These are phyloP conservation scores for Gallinago media DNA, from an alignment of 2,113 vertebrate species.

Conservation along the genomic window DNA sequence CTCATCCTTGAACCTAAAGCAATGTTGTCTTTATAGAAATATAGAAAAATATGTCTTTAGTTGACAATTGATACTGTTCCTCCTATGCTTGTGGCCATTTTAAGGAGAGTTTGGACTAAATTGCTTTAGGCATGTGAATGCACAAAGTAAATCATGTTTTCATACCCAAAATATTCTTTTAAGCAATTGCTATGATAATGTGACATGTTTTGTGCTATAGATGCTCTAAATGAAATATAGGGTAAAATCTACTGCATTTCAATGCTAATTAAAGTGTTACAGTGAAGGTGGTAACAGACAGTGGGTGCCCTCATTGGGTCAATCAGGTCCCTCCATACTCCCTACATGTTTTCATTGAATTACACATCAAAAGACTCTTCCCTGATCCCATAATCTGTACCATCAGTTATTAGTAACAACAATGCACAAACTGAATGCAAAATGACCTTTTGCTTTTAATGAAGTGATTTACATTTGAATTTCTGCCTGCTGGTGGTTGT, in stretches of 20 bases:
- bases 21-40: background rate
- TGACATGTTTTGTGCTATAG: conserved; percentile 16
- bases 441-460: background rate
- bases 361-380: background rate
- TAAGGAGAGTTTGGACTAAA: conserved; percentile 32
- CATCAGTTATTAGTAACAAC: conserved; percentile 14
- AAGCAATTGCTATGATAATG: conserved; percentile 13
- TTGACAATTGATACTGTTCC: background rate
- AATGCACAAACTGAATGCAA: background rate
- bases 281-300: conserved; percentile 21
- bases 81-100: conserved; percentile 1
- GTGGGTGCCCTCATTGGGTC: background rate
- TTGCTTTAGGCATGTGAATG: conserved; percentile 16
- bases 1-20: background rate
- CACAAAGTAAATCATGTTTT: conserved; percentile 14
- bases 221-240: conserved; percentile 32
- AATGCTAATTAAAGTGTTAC: conserved; percentile 50
- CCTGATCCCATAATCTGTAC: background rate
- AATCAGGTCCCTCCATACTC: background rate
- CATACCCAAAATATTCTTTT: background rate
- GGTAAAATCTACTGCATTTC: conserved; percentile 41
- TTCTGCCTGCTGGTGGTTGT: background rate
- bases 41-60: background rate
- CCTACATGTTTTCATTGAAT: background rate
- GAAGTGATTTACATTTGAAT: background rate